A percentile compares a stretch with the other conserved stretches of the same genome.
Conservation (phyloP, 2,797 vertebrate species). For the Malacoraja senta region DNA sequence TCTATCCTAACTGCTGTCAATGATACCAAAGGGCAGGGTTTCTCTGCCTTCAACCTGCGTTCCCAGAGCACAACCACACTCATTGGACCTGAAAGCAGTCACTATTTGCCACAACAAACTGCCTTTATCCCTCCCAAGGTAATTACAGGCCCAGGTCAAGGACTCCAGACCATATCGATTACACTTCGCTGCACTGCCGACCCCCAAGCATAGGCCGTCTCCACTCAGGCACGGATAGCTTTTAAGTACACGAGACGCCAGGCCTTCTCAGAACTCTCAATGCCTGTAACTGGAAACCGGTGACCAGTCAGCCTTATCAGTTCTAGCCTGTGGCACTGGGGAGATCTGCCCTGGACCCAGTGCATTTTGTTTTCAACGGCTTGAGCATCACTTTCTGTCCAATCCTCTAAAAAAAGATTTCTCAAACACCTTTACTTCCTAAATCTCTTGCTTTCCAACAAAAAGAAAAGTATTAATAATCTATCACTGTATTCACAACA, state of each 20-base stretch:
- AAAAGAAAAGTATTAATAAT: conserved; percentile 42
- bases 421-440: conserved; percentile 26
- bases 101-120: conserved; percentile 70
- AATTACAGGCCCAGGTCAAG: conserved; percentile 82
- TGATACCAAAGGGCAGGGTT: conserved; percentile 44
- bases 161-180: conserved; percentile 66
- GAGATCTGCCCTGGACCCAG: conserved; percentile 57
- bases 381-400: neutral
- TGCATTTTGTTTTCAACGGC: conserved; percentile 49
- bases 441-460: neutral
- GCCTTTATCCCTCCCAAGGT: conserved; percentile 75
- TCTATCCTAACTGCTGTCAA: conserved; percentile 48
- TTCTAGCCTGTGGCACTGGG: conserved; percentile 58
- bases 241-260: conserved; percentile 61
- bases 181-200: conserved; percentile 59
- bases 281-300: conserved; percentile 54
- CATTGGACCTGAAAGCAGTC: conserved; percentile 62
- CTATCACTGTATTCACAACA: conserved; percentile 59
- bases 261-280: conserved; percentile 52
- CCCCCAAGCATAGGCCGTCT: conserved; percentile 63
- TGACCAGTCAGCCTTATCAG: conserved; percentile 54
- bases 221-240: conserved; percentile 63
- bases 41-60: conserved; percentile 43
- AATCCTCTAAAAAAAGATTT: neutral
- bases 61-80: conserved; percentile 51